phyloP scores from a whole-genome alignment of 2,797 vertebrate species.

The Aplochiton taeniatus region DNA sequence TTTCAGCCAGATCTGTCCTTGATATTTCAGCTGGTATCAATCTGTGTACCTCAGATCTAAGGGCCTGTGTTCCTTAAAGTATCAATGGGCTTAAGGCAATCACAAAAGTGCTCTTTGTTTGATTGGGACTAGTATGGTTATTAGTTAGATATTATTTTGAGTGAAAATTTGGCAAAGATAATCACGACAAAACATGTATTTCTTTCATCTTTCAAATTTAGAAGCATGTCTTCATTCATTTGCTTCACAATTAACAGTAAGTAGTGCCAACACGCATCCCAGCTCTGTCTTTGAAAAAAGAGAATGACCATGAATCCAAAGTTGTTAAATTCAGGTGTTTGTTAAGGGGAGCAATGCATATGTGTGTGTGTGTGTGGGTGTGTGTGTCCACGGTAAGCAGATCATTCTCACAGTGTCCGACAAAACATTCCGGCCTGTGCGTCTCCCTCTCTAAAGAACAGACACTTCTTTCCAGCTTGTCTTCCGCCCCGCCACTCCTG shows the following conservation, averaged over 20 bases:
- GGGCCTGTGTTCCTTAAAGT: no score
- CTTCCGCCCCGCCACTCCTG: conserved; percentile 22
- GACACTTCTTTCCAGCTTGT: conserved; percentile 24
- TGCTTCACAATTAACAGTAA: no score
- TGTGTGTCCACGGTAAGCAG: not conserved
- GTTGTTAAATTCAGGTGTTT: not conserved
- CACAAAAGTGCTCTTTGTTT: no score
- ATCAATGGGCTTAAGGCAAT: no score
- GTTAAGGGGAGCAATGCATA: not conserved
- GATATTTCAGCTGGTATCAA: not conserved
- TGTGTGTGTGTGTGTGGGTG: conserved; percentile 6
- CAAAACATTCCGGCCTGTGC: not conserved
- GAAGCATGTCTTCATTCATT: not conserved
- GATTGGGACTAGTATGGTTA: no score
- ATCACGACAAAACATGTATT: not conserved
- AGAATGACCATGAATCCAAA: no score
- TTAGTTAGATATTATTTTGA: no score
- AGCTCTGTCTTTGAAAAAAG: no score
- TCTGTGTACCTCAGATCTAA: not conserved
- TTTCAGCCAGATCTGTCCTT: no score
- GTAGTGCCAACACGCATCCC: no score
- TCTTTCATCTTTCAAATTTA: not conserved
- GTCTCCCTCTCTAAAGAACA: conserved; percentile 32
- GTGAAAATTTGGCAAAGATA: no score
- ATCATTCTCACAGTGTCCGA: no score